A percentile compares a stretch with the other conserved stretches of the same genome.
These are phyloP conservation scores for Balearica regulorum DNA, from an alignment of 2,797 vertebrate species.

Conservation along the genomic window DNA sequence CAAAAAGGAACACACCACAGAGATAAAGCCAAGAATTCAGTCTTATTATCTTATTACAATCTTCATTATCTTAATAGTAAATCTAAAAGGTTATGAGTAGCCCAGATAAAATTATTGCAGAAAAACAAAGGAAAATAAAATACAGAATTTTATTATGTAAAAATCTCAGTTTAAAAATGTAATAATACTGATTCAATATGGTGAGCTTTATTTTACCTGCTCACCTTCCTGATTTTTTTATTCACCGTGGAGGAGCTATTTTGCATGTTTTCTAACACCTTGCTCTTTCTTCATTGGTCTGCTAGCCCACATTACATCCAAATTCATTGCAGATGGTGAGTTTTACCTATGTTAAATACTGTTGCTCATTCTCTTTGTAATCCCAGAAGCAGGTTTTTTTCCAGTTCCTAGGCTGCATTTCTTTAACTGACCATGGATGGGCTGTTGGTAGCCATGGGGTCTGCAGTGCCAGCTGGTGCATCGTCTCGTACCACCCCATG, in stretches of 20 bases:
- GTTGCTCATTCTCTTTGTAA: neutral
- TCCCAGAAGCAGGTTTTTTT: neutral
- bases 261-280: neutral
- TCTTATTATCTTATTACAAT: neutral
- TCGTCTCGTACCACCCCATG: fast-evolving
- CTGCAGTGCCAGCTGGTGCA: neutral
- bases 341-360: neutral
- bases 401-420: neutral
- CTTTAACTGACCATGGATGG: fast-evolving
- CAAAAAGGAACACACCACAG: neutral
- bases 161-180: neutral
- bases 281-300: neutral
- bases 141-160: neutral
- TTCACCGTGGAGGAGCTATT: neutral
- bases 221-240: neutral
- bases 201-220: neutral
- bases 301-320: neutral
- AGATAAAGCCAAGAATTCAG: neutral
- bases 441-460: fast-evolving
- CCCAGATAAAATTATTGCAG: neutral
- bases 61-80: neutral
- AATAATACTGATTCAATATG: neutral
- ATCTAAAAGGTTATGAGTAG: neutral
- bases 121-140: neutral
- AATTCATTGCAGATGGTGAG: neutral